Conservation (phyloP, 2,113 vertebrate species). For the Procapra przewalskii region DNA sequence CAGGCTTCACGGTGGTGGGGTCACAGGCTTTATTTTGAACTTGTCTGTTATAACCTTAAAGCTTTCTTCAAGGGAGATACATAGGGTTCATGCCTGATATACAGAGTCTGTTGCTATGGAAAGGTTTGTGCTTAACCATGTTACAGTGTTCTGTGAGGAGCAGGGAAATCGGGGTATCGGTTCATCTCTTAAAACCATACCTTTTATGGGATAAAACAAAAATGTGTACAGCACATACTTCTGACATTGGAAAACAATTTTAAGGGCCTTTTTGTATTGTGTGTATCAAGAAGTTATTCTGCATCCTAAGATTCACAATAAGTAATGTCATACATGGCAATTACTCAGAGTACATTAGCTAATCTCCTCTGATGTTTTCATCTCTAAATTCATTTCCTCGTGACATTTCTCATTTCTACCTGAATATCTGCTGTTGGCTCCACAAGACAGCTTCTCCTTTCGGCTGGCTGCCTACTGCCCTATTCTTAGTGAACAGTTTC, state of each 20-base stretch:
- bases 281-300: background rate
- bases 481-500: background rate
- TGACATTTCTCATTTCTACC: background rate
- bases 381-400: background rate
- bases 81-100: background rate
- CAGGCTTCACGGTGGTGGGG: background rate
- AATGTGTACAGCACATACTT: background rate
- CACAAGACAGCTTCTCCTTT: background rate
- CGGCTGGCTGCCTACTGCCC: background rate
- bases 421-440: background rate
- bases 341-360: background rate
- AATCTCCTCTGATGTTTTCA: background rate
- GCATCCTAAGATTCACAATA: background rate
- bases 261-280: background rate
- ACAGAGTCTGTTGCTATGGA: slow-evolving; percentile 44
- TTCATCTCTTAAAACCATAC: background rate
- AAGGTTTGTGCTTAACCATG: slow-evolving; percentile 16
- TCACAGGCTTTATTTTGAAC: slow-evolving; percentile 53
- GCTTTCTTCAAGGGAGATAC: slow-evolving; percentile 29
- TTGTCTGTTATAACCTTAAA: slow-evolving; percentile 53
- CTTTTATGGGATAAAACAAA: background rate
- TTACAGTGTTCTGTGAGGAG: background rate
- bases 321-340: background rate
- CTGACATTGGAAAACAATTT: background rate
- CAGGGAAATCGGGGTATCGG: background rate